A percentile compares a stretch with the other conserved stretches of the same genome.
phyloP scores from a whole-genome alignment of 2,113 vertebrate species.

The Nesogale talazaci region DNA sequence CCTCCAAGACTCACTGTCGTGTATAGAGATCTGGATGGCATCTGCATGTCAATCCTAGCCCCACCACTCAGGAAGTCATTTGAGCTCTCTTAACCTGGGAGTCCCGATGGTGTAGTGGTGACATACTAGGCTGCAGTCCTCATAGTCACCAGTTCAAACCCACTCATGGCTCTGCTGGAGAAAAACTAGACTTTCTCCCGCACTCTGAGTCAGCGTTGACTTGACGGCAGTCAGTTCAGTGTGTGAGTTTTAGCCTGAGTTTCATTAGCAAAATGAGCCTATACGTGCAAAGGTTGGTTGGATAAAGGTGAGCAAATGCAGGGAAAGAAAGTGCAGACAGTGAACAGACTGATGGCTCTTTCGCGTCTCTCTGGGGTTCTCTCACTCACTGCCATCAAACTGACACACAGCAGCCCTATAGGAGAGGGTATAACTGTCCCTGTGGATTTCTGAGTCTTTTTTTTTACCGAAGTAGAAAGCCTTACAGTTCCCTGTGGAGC shows the following conservation, averaged over 20 bases:
- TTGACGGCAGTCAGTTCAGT: too few relatives aligned
- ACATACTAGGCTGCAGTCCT: too few relatives aligned
- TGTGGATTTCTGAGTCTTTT: too few relatives aligned
- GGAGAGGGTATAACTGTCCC: too few relatives aligned
- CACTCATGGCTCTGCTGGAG: too few relatives aligned
- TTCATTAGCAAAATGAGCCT: slow-evolving; percentile 7
- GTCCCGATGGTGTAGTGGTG: neutral
- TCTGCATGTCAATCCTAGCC: neutral
- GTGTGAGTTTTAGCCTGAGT: neutral
- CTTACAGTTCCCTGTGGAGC: neutral
- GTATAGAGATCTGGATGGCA: neutral
- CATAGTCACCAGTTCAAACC: too few relatives aligned
- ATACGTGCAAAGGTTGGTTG: neutral
- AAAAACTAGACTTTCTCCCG: too few relatives aligned
- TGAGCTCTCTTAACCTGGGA: neutral
- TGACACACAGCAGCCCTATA: too few relatives aligned
- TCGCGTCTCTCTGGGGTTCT: too few relatives aligned
- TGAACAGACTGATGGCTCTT: neutral
- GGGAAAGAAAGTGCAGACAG: neutral
- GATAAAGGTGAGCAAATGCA: neutral
- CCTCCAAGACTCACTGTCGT: neutral
- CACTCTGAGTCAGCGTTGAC: too few relatives aligned
- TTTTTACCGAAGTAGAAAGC: too few relatives aligned
- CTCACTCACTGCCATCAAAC: too few relatives aligned
- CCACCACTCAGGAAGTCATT: neutral